Conservation (phyloP, 2,888 invertebrate species). For the Calliscelio sp. region DNA sequence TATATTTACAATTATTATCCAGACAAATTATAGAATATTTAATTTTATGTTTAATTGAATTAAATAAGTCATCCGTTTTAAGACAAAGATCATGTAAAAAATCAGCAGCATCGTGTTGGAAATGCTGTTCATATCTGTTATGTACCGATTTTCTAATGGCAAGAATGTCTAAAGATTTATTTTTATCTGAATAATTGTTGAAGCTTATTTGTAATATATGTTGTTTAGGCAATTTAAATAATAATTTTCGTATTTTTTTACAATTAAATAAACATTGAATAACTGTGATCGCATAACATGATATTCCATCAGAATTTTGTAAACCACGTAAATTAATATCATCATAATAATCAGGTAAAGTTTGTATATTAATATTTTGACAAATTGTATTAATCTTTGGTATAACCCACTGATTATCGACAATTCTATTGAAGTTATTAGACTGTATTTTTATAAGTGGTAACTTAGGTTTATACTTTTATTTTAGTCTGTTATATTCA, state of each 20-base stretch:
- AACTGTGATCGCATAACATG: slow-evolving; percentile 36
- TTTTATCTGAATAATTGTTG: too few relatives aligned
- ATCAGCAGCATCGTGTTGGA: slow-evolving; percentile 28
- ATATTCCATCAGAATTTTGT: slow-evolving; percentile 17
- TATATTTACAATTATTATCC: slow-evolving; percentile 12
- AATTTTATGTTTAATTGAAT: slow-evolving; percentile 23
- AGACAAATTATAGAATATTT: slow-evolving; percentile 11
- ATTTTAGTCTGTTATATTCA: background rate
- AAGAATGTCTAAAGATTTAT: slow-evolving; percentile 8
- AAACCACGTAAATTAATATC: slow-evolving; percentile 14
- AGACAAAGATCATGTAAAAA: slow-evolving; percentile 16
- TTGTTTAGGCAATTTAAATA: slow-evolving; percentile 3
- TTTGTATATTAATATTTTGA: background rate
- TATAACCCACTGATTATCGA: too few relatives aligned
- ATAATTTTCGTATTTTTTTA: background rate
- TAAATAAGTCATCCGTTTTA: background rate
- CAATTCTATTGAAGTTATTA: too few relatives aligned
- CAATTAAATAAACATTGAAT: slow-evolving; percentile 28
- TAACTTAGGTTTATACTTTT: background rate
- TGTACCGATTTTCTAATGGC: slow-evolving; percentile 13
- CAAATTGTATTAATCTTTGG: background rate
- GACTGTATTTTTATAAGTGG: too few relatives aligned
- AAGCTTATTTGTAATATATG: background rate
- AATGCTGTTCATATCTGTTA: background rate
- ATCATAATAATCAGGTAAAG: background rate